Conservation (phyloP, 2,888 invertebrate genomes). For the Entomobrya multifasciata region DNA sequence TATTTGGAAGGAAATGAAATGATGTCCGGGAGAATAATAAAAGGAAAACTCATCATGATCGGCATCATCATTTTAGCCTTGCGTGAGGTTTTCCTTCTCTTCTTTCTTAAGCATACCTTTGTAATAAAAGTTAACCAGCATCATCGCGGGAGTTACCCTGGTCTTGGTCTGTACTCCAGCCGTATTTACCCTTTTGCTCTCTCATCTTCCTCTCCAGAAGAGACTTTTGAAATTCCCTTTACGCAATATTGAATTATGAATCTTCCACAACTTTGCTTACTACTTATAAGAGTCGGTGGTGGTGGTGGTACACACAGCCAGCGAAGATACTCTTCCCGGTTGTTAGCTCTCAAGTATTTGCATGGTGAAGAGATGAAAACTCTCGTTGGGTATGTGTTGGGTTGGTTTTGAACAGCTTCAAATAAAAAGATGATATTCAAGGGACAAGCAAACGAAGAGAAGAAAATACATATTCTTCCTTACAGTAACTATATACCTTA, state of each 20-base stretch:
- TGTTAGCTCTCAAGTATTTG: slow-evolving; percentile 38
- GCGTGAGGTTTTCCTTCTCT: neutral
- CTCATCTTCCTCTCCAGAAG: slow-evolving; percentile 44
- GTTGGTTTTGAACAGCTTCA: slow-evolving; percentile 29
- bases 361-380: slow-evolving; percentile 35
- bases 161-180: neutral
- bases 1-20: neutral
- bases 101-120: neutral
- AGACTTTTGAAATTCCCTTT: slow-evolving; percentile 38
- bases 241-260: slow-evolving; percentile 44
- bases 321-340: neutral
- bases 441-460: neutral
- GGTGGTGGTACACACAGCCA: neutral
- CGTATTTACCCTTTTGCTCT: slow-evolving; percentile 41
- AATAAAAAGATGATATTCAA: slow-evolving; percentile 18
- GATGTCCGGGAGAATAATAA: slow-evolving; percentile 9
- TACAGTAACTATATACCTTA: neutral
- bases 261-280: slow-evolving; percentile 5
- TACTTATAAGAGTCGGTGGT: neutral
- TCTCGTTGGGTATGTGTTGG: slow-evolving; percentile 37
- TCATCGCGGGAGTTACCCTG: neutral
- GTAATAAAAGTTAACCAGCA: slow-evolving; percentile 21
- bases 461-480: slow-evolving; percentile 8
- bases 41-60: neutral
- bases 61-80: neutral